Evolutionary conservation across 1,140 invertebrate species (phyloP), one percentile per base, ranked within the genome.

Genomic region (Orius laevigatus): DNA sequence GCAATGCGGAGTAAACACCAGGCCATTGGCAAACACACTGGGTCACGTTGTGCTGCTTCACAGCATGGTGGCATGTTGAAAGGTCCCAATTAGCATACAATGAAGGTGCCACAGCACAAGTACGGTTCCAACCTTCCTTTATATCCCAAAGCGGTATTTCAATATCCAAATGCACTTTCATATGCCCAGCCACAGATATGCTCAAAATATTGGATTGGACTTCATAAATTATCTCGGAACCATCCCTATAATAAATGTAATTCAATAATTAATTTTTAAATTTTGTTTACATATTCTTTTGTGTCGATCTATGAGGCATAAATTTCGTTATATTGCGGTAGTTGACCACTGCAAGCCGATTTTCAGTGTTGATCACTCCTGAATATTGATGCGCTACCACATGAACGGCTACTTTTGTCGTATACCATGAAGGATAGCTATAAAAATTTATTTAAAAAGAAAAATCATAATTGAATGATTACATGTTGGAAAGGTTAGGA

Each of bases 221-320:
- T 53, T 74, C 72, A 59, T 77, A 78, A 55, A 78, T 73, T 33
- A 77, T 60, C 58, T 78, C 76, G 12, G 63, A 68, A 4, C 73
- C 73, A 20, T 46, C 48, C 16, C 54, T 55, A n/a, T n/a, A 42
- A 44, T 46, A 12, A 45, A 44, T 46, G 31, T 25, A 19, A 44
- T 44, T 25, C 14, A 5, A 44, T 18, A 44, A 5, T 15, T 19
- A 5, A 6, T 41, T 14, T 8, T 41, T 15, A 41, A 11, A 41
- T 41, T 41, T n/a, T n/a, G n/a, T n/a, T n/a, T n/a, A n/a, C 54
- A 50, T 49, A 10, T 46, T 20, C 20, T 41, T 53, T 16, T 51
- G 44, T 3, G 49, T 48, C 15, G 50, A 50, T 11, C 49, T 36
- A 42, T 53, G 19, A 1, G 54, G 54, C 34, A 56, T 34, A 35